Evolutionary conservation across 92 coral and sea anemone species (phyloP).

Genomic region (Zoanthus sociatus): DNA sequence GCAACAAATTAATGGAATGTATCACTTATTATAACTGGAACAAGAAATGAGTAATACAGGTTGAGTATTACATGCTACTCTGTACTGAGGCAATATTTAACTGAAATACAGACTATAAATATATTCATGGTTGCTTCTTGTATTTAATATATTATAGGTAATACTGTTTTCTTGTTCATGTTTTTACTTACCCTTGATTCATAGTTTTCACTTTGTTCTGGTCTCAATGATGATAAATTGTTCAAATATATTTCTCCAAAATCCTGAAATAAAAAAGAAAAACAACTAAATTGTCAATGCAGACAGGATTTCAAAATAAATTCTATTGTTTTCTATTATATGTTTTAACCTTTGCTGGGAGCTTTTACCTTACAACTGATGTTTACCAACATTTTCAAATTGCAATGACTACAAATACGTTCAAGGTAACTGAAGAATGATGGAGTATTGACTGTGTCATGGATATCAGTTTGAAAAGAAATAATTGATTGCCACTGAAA

Average conservation of each 20-base stretch:
- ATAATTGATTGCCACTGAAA: background rate
- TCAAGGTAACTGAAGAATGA: too few species aligned
- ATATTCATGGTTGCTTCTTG: too few species aligned
- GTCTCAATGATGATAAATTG: conserved; percentile 20
- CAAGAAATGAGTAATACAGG: too few species aligned
- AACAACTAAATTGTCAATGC: background rate
- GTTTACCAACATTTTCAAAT: background rate
- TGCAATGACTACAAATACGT: background rate
- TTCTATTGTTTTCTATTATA: background rate
- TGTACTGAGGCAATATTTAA: too few species aligned
- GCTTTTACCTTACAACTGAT: background rate
- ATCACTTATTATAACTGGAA: too few species aligned
- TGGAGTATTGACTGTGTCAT: too few species aligned
- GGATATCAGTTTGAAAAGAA: background rate
- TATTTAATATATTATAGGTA: too few species aligned
- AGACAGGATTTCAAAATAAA: background rate
- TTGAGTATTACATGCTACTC: too few species aligned
- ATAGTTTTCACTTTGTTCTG: conserved; percentile 42
- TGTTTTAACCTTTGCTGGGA: background rate
- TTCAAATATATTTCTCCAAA: conserved; percentile 60
- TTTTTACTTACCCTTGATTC: conserved; percentile 45
- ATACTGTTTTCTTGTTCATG: background rate
- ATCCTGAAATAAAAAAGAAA: conserved; percentile 52
- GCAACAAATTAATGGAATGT: too few species aligned
- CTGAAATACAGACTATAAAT: too few species aligned